These are phyloP conservation scores for Cetonia aurata DNA, from an alignment of 2,888 invertebrate genomes.

Conservation along the genomic window DNA sequence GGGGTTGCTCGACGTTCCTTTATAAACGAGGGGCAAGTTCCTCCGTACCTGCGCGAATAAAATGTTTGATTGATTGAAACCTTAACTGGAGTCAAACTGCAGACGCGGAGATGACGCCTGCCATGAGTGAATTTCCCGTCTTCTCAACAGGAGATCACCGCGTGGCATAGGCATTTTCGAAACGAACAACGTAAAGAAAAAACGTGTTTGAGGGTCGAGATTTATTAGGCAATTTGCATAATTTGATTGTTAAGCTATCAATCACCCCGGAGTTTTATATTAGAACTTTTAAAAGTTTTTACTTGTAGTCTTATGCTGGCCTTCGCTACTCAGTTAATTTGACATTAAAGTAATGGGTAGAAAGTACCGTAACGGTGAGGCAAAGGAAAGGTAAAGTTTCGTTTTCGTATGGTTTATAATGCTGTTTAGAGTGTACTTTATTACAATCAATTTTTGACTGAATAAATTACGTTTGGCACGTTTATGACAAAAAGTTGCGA, in stretches of 20 bases:
- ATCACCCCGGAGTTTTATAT: slow-evolving; percentile 43
- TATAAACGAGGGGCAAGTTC: slow-evolving; percentile 25
- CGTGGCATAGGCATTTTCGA: slow-evolving; percentile 32
- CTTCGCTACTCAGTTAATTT: slow-evolving; percentile 17
- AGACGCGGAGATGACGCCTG: slow-evolving; percentile 44
- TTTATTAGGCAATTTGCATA: slow-evolving; percentile 46
- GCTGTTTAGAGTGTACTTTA: slow-evolving; percentile 11
- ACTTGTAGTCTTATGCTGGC: slow-evolving; percentile 33
- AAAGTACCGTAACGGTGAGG: slow-evolving; percentile 5
- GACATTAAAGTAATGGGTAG: slow-evolving; percentile 36
- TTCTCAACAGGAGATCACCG: slow-evolving; percentile 37
- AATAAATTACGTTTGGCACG: slow-evolving; percentile 9
- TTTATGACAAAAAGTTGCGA: neutral
- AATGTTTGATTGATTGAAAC: slow-evolving; percentile 51
- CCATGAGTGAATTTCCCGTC: slow-evolving; percentile 5
- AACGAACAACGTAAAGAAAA: slow-evolving; percentile 31
- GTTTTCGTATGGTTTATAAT: neutral
- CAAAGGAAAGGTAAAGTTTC: slow-evolving; percentile 13
- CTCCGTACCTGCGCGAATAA: slow-evolving; percentile 47
- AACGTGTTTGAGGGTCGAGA: slow-evolving; percentile 42
- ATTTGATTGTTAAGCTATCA: slow-evolving; percentile 45
- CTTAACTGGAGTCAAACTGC: slow-evolving; percentile 50
- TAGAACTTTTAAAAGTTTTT: slow-evolving; percentile 42
- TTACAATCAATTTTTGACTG: slow-evolving; percentile 1
- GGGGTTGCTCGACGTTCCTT: slow-evolving; percentile 20